A percentile compares a stretch with the other conserved stretches of the same genome.
phyloP scores from a whole-genome alignment of 1,140 invertebrate genomes.

The Protaetia brevitarsis region DNA sequence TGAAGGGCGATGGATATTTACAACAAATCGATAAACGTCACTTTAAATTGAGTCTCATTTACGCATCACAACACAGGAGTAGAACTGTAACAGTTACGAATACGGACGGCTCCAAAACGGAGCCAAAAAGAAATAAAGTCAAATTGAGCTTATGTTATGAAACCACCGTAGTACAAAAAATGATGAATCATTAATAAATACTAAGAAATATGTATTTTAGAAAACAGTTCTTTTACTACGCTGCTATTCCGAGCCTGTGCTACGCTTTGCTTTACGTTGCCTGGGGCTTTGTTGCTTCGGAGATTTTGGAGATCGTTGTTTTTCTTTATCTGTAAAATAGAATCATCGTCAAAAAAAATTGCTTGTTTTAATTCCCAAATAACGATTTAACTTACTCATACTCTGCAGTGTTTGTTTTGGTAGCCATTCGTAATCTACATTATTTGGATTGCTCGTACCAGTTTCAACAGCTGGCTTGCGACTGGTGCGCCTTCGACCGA shows the following conservation, averaged over 20 bases:
- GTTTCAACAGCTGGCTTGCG: conserved; percentile 68
- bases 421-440: conserved; percentile 98
- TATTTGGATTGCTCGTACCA: conserved; percentile 81
- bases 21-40: conserved; percentile 12
- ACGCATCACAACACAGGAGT: background rate
- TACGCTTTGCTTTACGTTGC: conserved; percentile 4
- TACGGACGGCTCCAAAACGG: background rate
- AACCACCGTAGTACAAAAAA: background rate
- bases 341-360: conserved; percentile 31
- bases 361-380: background rate
- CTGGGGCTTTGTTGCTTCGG: conserved; percentile 52
- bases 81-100: background rate
- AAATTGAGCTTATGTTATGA: background rate
- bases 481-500: conserved; percentile 60
- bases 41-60: background rate
- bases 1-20: conserved; percentile 15
- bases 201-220: conserved; percentile 11
- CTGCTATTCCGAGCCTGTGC: background rate
- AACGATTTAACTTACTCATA: conserved; percentile 66
- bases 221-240: background rate
- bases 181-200: conserved; percentile 1
- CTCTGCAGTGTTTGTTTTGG: conserved; percentile 82
- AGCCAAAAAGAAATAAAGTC: background rate
- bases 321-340: conserved; percentile 52
- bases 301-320: conserved; percentile 50